phyloP scores from a whole-genome alignment of 2,113 vertebrate species.

The Phylloscopus trochiloides region DNA sequence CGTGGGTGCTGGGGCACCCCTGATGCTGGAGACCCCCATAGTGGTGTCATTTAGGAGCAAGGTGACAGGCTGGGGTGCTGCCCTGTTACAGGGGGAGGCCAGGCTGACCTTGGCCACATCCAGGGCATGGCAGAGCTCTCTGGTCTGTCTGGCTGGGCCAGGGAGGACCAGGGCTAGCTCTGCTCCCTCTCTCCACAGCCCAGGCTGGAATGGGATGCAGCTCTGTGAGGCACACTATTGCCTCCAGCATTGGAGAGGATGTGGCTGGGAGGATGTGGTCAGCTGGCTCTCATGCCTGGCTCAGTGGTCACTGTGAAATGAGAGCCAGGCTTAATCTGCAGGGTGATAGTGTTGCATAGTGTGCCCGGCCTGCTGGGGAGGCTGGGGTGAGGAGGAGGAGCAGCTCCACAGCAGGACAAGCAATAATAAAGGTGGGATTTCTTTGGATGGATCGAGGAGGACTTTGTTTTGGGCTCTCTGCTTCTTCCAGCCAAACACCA shows the following conservation, averaged over 20 bases:
- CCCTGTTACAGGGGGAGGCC: background rate
- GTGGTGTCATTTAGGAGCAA: background rate
- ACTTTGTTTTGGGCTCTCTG: background rate
- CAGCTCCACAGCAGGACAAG: background rate
- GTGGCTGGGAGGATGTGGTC: background rate
- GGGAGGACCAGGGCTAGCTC: background rate
- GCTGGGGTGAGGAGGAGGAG: background rate
- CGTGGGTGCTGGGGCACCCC: too few species aligned
- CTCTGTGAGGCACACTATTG: background rate
- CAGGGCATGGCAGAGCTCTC: background rate
- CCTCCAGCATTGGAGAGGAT: background rate
- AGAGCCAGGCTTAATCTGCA: background rate
- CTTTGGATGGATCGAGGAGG: rapidly evolving
- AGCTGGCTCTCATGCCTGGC: background rate
- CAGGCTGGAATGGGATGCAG: background rate
- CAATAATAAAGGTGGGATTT: background rate
- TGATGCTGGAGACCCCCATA: background rate
- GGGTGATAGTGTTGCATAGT: background rate
- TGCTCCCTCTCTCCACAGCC: background rate
- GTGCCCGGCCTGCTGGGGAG: background rate
- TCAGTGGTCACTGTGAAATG: background rate
- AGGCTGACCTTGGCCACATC: background rate
- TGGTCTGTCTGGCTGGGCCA: background rate
- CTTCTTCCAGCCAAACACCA: background rate
- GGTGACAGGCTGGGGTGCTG: background rate